Evolutionary conservation across 2,797 vertebrate species (phyloP), one percentile per base, ranked within the genome.

Genomic region (Lithobates sylvaticus): DNA sequence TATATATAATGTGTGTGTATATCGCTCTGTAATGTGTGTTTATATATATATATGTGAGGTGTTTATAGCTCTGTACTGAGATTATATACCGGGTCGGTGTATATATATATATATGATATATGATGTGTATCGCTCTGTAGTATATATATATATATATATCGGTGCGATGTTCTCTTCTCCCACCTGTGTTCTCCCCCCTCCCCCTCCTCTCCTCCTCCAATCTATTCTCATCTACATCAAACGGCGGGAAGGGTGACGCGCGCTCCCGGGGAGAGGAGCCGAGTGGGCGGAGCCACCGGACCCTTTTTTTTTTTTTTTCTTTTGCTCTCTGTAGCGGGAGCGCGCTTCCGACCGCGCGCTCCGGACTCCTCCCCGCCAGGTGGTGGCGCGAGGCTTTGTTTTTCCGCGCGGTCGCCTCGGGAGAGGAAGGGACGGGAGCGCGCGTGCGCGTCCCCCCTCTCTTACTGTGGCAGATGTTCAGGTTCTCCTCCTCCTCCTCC

Each of bases 181-280:
- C 39, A 39, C 39, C 39, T 39, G 39, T 39, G 39, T 10, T 9
- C 7, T 7, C 42, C 42, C 42, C 10, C 42, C 9, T 5, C 42
- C 42, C 10, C 6, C 8, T 10, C 13, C 13, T 13, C 10, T 3
- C 15, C 2, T 10, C 15, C 13, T n/a, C 8, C 16, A 10, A 5
- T 39, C 54, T 54, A 8, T 16, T 36, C 44, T 13, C 5, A 21
- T 54, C 34, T 9, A 77, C 61, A 76, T 84, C 85, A 86, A 77
- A 86, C 50, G 29, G 29, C 29, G 29, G 29, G 29, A 29, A 29
- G 29, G 29, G 29, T 29, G 29, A 29, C 2, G 29, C 29, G 29
- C 29, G 29, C 29, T 29, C 29, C 29, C 80, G 80, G 61, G 86
- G 75, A 87, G 72, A 67, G 80, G 58, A 26, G 7, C 18, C 1